Conservation (phyloP, 1,140 invertebrate species). For the Scaptomyza montana region DNA sequence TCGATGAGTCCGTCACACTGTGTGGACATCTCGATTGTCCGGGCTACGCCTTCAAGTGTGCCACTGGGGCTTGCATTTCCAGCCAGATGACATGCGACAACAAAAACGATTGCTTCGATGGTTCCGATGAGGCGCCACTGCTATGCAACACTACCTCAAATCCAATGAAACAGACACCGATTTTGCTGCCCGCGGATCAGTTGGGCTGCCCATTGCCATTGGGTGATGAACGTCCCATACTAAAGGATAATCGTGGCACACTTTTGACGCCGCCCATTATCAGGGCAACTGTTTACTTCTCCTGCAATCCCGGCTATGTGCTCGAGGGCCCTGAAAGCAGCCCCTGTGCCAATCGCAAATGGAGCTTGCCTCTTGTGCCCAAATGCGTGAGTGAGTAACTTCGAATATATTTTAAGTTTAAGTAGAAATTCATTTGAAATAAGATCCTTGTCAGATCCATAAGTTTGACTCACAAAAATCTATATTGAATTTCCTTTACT, state of each 20-base stretch:
- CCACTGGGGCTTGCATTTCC: constrained; percentile 86
- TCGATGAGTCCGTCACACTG: constrained; percentile 86
- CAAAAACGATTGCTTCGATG: constrained; percentile 87
- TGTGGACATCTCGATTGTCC: constrained; percentile 84
- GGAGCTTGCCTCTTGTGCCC: constrained; percentile 48
- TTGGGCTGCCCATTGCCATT: constrained; percentile 49
- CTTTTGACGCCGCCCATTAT: constrained; percentile 30
- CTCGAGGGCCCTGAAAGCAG: constrained; percentile 45
- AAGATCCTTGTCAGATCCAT: too few relatives aligned
- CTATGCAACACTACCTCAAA: constrained; percentile 80
- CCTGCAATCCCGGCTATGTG: constrained; percentile 40
- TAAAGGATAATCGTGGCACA: constrained; percentile 21
- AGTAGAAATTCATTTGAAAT: too few relatives aligned
- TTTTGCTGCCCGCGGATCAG: constrained; percentile 2
- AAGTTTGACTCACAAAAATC: too few relatives aligned
- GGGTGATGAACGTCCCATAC: constrained; percentile 50
- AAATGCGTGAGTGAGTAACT: constrained; percentile 67
- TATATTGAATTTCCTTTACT: too few relatives aligned
- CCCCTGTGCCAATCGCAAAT: constrained; percentile 48
- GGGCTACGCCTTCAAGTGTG: constrained; percentile 85
- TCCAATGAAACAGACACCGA: neutral
- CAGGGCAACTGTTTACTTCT: constrained; percentile 46
- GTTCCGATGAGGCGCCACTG: constrained; percentile 86
- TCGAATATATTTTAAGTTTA: neutral
- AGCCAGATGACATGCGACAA: constrained; percentile 86